Percentiles rank a stretch among this genome's conserved stretches.
These are phyloP conservation scores for Eristalis pertinax DNA, from an alignment of 2,888 invertebrate species.

Conservation along the genomic window DNA sequence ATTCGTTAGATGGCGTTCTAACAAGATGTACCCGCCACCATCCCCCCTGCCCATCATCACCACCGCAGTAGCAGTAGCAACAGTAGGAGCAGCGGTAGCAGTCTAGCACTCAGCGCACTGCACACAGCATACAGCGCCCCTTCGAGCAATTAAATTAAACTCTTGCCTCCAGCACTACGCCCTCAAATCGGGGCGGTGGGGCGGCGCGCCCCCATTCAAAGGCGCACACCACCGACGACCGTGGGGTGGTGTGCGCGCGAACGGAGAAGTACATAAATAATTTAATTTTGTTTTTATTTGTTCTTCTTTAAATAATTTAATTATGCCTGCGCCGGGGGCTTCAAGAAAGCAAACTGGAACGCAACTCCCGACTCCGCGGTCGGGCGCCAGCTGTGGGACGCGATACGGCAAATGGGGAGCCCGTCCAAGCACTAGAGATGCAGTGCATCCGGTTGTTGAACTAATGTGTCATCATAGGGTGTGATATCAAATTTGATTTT, in stretches of 20 bases:
- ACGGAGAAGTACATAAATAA: constrained; percentile 61
- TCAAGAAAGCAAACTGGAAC: constrained; percentile 33
- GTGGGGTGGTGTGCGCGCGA: neutral
- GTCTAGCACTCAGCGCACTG: constrained; percentile 1
- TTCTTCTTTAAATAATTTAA: constrained; percentile 71
- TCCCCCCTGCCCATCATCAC: neutral
- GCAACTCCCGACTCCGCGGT: neutral
- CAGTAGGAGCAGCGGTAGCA: neutral
- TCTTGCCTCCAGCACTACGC: neutral
- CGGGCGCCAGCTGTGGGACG: neutral
- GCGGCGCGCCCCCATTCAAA: neutral
- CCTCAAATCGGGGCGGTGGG: neutral
- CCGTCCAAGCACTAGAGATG: constrained; percentile 32
- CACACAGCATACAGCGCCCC: constrained; percentile 34
- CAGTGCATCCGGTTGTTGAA: constrained; percentile 69
- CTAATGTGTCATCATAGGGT: constrained; percentile 56
- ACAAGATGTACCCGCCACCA: constrained; percentile 22
- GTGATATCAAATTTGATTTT: constrained; percentile 61
- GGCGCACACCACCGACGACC: neutral
- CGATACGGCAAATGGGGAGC: neutral
- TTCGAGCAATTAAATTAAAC: constrained; percentile 62
- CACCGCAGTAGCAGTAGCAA: neutral
- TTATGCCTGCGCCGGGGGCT: constrained; percentile 58
- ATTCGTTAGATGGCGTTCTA: constrained; percentile 8
- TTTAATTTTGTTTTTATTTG: constrained; percentile 71